Conservation (phyloP, 2,797 vertebrate genomes). For the Acomys russatus region DNA sequence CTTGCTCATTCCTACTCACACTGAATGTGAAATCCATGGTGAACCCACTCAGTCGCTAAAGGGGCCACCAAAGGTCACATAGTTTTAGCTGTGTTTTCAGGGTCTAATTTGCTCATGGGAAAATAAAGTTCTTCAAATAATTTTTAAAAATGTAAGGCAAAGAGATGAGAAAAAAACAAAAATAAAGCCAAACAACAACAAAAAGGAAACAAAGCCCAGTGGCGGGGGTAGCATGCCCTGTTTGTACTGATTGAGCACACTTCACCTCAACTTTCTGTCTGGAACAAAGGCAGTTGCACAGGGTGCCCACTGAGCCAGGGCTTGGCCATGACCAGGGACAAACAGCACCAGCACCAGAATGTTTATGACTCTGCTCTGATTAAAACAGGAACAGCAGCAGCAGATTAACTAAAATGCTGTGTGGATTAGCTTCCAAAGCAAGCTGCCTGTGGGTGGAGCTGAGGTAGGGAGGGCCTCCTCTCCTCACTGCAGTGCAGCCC, state of each 20-base stretch:
- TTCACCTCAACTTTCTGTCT: constrained; percentile 79
- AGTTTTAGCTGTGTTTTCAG: constrained; percentile 46
- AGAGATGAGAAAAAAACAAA: constrained; percentile 72
- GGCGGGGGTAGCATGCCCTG: constrained; percentile 59
- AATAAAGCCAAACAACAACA: not conserved
- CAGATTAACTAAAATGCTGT: not conserved
- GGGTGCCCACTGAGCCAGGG: constrained; percentile 22
- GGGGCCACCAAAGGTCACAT: not conserved
- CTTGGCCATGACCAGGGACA: not conserved
- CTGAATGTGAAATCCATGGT: constrained; percentile 18
- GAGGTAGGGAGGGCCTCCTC: not conserved
- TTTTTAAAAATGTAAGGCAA: constrained; percentile 82
- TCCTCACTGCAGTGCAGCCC: not conserved
- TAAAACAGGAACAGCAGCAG: constrained; percentile 43
- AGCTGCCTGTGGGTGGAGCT: not conserved
- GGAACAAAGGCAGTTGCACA: constrained; percentile 55
- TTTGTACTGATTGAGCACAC: constrained; percentile 78
- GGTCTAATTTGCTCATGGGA: constrained; percentile 65
- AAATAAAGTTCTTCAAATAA: constrained; percentile 74
- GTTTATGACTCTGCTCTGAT: constrained; percentile 44
- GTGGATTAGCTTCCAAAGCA: not conserved
- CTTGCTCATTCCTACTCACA: constrained; percentile 23
- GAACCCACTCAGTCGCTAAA: not conserved
- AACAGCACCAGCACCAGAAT: constrained; percentile 1
- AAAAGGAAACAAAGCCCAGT: not conserved